Evolutionary conservation across 2,888 invertebrate genomes (phyloP).

Genomic region (Antitype chi): DNA sequence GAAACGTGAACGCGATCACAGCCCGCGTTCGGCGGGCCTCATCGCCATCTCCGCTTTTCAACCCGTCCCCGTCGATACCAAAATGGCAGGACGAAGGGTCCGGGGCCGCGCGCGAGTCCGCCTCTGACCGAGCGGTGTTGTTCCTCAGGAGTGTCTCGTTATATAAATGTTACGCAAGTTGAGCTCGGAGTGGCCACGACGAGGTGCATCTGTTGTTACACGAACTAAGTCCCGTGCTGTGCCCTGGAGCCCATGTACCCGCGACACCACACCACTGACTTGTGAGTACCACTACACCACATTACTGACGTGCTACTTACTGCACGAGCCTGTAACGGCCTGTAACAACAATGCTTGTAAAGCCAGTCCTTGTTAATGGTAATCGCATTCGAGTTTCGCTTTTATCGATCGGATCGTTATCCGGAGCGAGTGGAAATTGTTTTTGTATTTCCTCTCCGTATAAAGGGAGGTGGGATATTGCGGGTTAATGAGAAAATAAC

Average conservation of each 20-base stretch:
- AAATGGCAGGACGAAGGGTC: conserved; percentile 84
- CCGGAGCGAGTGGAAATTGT: conserved; percentile 75
- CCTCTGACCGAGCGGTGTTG: conserved; percentile 77
- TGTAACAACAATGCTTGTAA: conserved; percentile 58
- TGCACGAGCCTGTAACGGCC: conserved; percentile 23
- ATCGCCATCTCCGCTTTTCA: conserved; percentile 59
- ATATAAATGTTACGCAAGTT: conserved; percentile 90
- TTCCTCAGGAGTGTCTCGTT: conserved; percentile 82
- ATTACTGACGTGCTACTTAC: conserved; percentile 5
- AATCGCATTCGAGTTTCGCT: conserved; percentile 68
- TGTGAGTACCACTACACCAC: conserved; percentile 78
- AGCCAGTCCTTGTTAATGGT: conserved; percentile 59
- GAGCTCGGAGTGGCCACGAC: conserved; percentile 80
- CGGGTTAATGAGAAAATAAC: conserved; percentile 70
- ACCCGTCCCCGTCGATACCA: conserved; percentile 76
- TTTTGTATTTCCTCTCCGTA: conserved; percentile 70
- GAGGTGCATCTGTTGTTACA: conserved; percentile 79
- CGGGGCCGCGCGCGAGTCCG: conserved; percentile 77
- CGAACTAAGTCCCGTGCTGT: conserved; percentile 79
- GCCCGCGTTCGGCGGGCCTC: conserved; percentile 53
- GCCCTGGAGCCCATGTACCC: conserved; percentile 83
- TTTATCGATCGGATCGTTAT: conserved; percentile 84
- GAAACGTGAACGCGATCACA: conserved; percentile 53
- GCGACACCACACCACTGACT: conserved; percentile 72
- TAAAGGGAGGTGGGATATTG: conserved; percentile 59